Conservation (phyloP, 1,140 invertebrate genomes). For the Tetramorium parvispinum region DNA sequence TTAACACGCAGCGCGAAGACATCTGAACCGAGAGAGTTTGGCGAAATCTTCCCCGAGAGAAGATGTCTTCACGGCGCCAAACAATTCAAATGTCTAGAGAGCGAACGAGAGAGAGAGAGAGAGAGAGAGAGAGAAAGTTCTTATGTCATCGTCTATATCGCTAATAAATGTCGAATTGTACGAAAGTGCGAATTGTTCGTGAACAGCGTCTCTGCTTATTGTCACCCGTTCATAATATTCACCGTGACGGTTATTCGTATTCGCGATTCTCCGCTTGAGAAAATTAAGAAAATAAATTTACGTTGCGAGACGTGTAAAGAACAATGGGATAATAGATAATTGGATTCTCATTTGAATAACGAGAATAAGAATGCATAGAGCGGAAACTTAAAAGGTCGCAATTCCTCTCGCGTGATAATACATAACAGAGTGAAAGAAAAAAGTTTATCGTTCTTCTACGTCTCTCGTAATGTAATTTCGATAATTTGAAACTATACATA, state of each 20-base stretch:
- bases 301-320: neutral
- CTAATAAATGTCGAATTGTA: constrained; percentile 48
- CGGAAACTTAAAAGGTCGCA: neutral
- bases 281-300: neutral
- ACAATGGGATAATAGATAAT: neutral
- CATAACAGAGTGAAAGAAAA: neutral
- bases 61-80: constrained; percentile 7
- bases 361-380: neutral
- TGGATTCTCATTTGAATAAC: neutral
- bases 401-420: neutral
- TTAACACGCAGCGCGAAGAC: constrained; percentile 38
- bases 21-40: constrained; percentile 24
- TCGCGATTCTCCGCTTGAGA: neutral
- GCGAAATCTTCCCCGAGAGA: neutral
- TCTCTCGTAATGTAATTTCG: no score
- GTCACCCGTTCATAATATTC: neutral
- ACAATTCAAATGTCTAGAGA: neutral
- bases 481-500: neutral
- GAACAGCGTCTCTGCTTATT: neutral
- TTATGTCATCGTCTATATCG: constrained; percentile 1
- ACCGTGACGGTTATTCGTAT: neutral
- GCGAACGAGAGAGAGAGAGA: neutral
- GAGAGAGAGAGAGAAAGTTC: neutral
- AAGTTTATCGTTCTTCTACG: no score
- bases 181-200: constrained; percentile 20